A percentile compares a stretch with the other conserved stretches of the same genome.
phyloP scores from a whole-genome alignment of 2,888 invertebrate species.

The Alitta virens region DNA sequence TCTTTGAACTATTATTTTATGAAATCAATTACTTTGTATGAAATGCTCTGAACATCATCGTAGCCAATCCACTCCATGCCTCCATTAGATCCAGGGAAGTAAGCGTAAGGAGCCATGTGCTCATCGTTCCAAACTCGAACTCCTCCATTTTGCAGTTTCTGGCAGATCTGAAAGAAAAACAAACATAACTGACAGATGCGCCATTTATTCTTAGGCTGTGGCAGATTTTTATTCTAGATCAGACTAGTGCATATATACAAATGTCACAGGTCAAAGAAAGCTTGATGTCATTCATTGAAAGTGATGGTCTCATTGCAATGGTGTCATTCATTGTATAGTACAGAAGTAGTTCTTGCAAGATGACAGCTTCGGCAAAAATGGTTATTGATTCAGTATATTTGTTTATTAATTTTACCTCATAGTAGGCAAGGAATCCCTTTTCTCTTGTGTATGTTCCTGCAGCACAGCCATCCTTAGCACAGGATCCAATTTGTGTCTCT shows the following conservation, averaged over 20 bases:
- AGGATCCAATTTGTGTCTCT: conserved; percentile 31
- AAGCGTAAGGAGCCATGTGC: conserved; percentile 65
- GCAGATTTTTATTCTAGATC: too few relatives aligned
- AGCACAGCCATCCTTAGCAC: conserved; percentile 30
- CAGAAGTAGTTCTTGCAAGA: too few relatives aligned
- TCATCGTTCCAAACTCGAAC: conserved; percentile 53
- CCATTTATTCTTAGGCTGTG: too few relatives aligned
- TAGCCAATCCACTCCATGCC: conserved; percentile 47
- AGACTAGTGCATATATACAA: too few relatives aligned
- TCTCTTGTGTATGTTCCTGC: conserved; percentile 38
- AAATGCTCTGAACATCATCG: conserved; percentile 38
- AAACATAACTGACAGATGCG: too few relatives aligned
- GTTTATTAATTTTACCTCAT: conserved; percentile 44
- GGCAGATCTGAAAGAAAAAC: conserved; percentile 34
- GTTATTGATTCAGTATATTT: too few relatives aligned
- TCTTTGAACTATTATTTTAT: conserved; percentile 5
- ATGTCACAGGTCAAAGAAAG: too few relatives aligned
- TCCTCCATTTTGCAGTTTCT: conserved; percentile 32
- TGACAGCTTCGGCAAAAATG: too few relatives aligned
- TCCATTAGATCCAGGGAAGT: conserved; percentile 20
- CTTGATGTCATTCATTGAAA: too few relatives aligned
- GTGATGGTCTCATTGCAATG: too few relatives aligned
- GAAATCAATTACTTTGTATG: conserved; percentile 34
- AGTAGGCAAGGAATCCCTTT: conserved; percentile 40
- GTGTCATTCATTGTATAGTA: too few relatives aligned